Percentiles rank a stretch among this genome's conserved stretches.
phyloP scores from a whole-genome alignment of 2,113 vertebrate species.

The Scomber colias region DNA sequence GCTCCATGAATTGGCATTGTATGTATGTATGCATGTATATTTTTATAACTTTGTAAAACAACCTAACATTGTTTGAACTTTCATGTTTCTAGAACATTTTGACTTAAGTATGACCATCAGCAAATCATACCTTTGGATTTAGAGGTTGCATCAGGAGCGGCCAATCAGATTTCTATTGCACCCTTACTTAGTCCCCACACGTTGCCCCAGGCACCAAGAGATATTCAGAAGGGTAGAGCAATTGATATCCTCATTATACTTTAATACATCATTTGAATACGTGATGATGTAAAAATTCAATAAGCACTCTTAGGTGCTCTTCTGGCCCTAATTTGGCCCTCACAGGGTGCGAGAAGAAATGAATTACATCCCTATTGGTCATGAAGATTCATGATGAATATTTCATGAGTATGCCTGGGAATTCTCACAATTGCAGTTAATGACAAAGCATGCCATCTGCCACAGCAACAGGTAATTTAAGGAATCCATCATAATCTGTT shows the following conservation, averaged over 20 bases:
- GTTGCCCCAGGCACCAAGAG: not conserved
- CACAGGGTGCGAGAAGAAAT: constrained; percentile 50
- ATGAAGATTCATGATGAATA: constrained; percentile 67
- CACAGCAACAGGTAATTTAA: constrained; percentile 68
- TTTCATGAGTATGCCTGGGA: constrained; percentile 60
- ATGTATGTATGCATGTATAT: no score
- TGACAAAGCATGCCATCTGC: constrained; percentile 78
- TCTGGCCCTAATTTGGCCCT: constrained; percentile 36
- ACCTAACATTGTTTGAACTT: no score
- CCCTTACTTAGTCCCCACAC: constrained; percentile 3
- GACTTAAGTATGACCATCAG: not conserved
- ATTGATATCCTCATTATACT: constrained; percentile 70
- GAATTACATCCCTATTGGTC: constrained; percentile 60
- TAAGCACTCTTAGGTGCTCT: constrained; percentile 36
- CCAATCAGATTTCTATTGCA: constrained; percentile 15
- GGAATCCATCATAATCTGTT: constrained; percentile 60
- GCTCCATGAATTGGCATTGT: no score
- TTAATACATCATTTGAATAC: constrained; percentile 76
- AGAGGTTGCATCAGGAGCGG: not conserved
- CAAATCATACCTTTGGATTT: constrained; percentile 19
- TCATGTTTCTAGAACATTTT: no score
- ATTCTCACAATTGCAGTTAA: constrained; percentile 61
- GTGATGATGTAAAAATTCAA: constrained; percentile 72
- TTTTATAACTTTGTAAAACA: no score
- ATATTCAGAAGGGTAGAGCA: constrained; percentile 39